Percentiles rank a stretch among this genome's conserved stretches.
Conservation (phyloP, 2,888 invertebrate species). For the Mimachlamys varia region DNA sequence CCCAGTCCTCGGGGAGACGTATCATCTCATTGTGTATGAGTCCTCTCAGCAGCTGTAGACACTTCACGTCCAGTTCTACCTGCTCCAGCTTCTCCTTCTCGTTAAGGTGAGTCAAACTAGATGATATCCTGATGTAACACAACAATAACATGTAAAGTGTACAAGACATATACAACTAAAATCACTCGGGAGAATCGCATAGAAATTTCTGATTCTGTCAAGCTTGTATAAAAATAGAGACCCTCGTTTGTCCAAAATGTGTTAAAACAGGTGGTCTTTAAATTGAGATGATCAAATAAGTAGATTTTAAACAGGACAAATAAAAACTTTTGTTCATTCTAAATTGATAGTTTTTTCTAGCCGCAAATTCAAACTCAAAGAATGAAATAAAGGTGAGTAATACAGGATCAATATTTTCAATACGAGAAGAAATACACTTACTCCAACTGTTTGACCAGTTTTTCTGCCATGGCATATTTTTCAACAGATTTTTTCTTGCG, state of each 20-base stretch:
- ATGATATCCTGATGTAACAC: constrained; percentile 72
- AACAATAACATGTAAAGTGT: too few species aligned
- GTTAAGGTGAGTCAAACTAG: constrained; percentile 66
- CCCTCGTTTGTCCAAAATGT: too few species aligned
- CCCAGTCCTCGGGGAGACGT: constrained; percentile 78
- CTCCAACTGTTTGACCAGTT: constrained; percentile 76
- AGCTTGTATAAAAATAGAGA: too few species aligned
- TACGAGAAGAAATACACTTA: constrained; percentile 57
- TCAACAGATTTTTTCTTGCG: constrained; percentile 54
- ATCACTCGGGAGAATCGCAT: too few species aligned
- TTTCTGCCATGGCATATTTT: constrained; percentile 72
- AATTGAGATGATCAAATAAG: too few species aligned
- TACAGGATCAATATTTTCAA: not conserved
- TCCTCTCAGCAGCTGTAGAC: constrained; percentile 78
- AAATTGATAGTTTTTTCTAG: too few species aligned
- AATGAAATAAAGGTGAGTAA: not conserved
- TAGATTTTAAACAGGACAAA: too few species aligned
- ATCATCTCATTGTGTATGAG: constrained; percentile 79
- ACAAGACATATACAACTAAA: too few species aligned
- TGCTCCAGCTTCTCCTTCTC: constrained; percentile 77
- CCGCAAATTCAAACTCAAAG: too few species aligned
- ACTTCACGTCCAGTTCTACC: constrained; percentile 78
- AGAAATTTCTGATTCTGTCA: too few species aligned
- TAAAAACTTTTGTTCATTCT: too few species aligned
- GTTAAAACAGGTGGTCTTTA: too few species aligned